phyloP scores from a whole-genome alignment of 2,888 invertebrate species.

The Hemistola chrysoprasaria region DNA sequence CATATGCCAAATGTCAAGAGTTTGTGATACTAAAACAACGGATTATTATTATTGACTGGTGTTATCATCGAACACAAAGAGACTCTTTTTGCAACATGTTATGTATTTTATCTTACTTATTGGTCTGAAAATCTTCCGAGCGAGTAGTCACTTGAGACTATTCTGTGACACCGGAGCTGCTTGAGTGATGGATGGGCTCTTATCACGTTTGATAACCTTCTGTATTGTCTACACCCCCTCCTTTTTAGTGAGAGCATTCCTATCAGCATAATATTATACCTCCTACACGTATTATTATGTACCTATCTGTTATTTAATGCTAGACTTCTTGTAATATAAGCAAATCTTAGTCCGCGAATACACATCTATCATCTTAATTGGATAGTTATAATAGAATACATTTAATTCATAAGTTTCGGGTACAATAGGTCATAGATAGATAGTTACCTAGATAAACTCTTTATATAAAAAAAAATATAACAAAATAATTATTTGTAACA shows the following conservation, averaged over 20 bases:
- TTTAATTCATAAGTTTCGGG: too few species aligned
- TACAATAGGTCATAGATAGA: too few species aligned
- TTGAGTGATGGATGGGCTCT: conserved; percentile 72
- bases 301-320: too few species aligned
- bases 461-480: too few species aligned
- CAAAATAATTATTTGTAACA: too few species aligned
- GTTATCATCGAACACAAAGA: conserved; percentile 9
- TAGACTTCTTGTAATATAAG: too few species aligned
- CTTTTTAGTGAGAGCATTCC: conserved; percentile 49
- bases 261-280: not conserved
- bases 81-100: conserved; percentile 9
- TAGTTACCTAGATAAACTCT: too few species aligned
- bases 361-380: too few species aligned
- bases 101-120: conserved; percentile 1
- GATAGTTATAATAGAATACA: too few species aligned
- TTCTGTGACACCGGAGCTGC: conserved; percentile 48
- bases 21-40: conserved; percentile 5
- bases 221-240: conserved; percentile 46
- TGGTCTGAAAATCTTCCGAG: conserved; percentile 60
- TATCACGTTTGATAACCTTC: conserved; percentile 76
- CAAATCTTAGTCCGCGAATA: too few species aligned
- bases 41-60: conserved; percentile 5
- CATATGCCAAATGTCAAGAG: not conserved
- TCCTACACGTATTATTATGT: too few species aligned
- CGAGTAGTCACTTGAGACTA: conserved; percentile 40